Evolutionary conservation across 2,797 vertebrate genomes (phyloP).

Genomic region (Rhinella marina): DNA sequence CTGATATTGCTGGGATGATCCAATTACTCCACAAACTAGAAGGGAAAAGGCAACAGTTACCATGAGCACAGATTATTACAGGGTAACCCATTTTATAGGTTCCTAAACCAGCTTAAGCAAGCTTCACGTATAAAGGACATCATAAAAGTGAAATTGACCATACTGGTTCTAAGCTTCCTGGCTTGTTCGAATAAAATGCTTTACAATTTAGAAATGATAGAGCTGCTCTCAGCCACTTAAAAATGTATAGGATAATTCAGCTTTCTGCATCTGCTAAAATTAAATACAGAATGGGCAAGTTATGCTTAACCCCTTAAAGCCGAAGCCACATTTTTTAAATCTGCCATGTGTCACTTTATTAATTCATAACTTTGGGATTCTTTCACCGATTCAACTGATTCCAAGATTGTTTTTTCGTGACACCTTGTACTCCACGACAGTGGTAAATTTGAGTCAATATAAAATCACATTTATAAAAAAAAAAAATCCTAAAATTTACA

Average conservation of each 20-base stretch:
- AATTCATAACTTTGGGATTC: no score
- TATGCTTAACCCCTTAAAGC: no score
- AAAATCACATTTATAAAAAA: no score
- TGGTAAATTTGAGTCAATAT: no score
- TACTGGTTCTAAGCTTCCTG: neutral
- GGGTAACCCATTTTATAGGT: constrained; percentile 6
- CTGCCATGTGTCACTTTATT: no score
- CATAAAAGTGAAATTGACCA: neutral
- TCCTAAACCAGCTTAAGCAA: constrained; percentile 36
- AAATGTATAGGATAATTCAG: neutral
- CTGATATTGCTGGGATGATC: constrained; percentile 84
- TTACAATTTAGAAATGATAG: neutral
- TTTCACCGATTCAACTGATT: no score
- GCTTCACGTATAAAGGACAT: no score
- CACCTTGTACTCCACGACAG: no score
- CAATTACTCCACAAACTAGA: constrained; percentile 86
- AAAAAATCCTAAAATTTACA: no score
- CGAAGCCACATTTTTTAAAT: no score
- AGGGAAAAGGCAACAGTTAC: constrained; percentile 37
- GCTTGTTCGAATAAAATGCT: neutral
- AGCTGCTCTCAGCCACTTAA: neutral
- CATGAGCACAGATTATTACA: neutral
- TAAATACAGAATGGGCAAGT: neutral
- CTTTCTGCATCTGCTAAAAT: neutral
- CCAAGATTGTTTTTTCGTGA: no score